A percentile compares a stretch with the other conserved stretches of the same genome.
phyloP scores from a whole-genome alignment of 92 coral and sea anemone genomes.

The Porites rus region DNA sequence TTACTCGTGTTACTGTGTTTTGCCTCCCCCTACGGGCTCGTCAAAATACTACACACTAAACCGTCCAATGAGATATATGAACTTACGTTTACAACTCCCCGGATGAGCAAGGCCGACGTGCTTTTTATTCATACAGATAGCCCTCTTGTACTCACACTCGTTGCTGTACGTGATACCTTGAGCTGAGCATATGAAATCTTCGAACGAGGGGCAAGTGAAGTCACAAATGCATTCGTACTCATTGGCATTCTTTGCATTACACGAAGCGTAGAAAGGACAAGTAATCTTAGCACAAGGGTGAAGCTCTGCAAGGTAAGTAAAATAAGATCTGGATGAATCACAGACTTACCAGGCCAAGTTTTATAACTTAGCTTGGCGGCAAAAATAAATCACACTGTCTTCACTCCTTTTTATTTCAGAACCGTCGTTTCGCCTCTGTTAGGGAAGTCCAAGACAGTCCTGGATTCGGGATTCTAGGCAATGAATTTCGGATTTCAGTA shows the following conservation, averaged over 20 bases:
- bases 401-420: too few species aligned
- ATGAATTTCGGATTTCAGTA: too few species aligned
- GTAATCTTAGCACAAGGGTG: constrained; percentile 69
- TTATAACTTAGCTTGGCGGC: too few species aligned
- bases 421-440: too few species aligned
- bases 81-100: constrained; percentile 85
- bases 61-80: neutral
- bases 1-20: too few species aligned
- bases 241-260: constrained; percentile 64
- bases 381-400: too few species aligned
- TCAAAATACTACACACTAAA: neutral
- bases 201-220: constrained; percentile 68
- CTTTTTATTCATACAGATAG: constrained; percentile 61
- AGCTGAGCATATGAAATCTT: constrained; percentile 71
- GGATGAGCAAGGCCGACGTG: constrained; percentile 78
- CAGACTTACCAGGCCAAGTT: too few species aligned
- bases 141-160: constrained; percentile 68
- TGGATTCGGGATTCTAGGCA: too few species aligned
- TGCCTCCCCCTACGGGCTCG: too few species aligned
- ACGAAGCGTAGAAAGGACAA: constrained; percentile 69
- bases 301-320: constrained; percentile 45
- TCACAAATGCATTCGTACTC: constrained; percentile 70
- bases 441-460: too few species aligned
- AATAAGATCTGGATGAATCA: too few species aligned
- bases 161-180: constrained; percentile 71